These are phyloP conservation scores for Smutsia temminckii DNA, from an alignment of 2,797 vertebrate species.

Conservation along the genomic window DNA sequence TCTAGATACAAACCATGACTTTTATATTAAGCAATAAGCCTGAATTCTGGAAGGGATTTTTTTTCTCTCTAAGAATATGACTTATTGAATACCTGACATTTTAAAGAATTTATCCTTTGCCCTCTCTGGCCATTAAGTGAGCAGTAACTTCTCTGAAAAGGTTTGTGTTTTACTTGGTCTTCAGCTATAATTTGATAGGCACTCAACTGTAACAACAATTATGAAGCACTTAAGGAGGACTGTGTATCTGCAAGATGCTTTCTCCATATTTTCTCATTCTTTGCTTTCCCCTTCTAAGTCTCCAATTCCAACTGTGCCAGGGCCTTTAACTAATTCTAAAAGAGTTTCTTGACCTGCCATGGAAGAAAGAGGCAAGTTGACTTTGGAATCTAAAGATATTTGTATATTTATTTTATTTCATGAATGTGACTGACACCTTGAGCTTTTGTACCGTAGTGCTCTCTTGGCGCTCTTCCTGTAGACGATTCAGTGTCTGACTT, in stretches of 20 bases:
- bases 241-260: not conserved
- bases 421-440: not conserved
- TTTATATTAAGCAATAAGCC: slow-evolving; percentile 57
- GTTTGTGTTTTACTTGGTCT: slow-evolving; percentile 55
- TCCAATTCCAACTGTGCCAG: not conserved
- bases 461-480: not conserved
- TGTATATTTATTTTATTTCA: not conserved
- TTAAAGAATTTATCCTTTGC: slow-evolving; percentile 52
- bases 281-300: not conserved
- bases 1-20: slow-evolving; percentile 6
- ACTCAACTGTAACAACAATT: slow-evolving; percentile 32
- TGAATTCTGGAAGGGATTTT: slow-evolving; percentile 10
- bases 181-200: slow-evolving; percentile 36
- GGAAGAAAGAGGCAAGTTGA: slow-evolving; percentile 12
- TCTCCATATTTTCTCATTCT: slow-evolving; percentile 38
- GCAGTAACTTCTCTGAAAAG: slow-evolving; percentile 34
- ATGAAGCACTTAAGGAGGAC: not conserved
- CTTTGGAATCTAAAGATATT: not conserved
- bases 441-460: not conserved
- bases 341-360: not conserved
- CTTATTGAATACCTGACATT: slow-evolving; percentile 66
- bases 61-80: slow-evolving; percentile 44
- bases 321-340: slow-evolving; percentile 3
- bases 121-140: slow-evolving; percentile 48
- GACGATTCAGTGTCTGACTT: not conserved